These are phyloP conservation scores for Aphrocallistes beatrix DNA, from an alignment of 37 sponge, comb jelly and placozoan species.

Conservation along the genomic window DNA sequence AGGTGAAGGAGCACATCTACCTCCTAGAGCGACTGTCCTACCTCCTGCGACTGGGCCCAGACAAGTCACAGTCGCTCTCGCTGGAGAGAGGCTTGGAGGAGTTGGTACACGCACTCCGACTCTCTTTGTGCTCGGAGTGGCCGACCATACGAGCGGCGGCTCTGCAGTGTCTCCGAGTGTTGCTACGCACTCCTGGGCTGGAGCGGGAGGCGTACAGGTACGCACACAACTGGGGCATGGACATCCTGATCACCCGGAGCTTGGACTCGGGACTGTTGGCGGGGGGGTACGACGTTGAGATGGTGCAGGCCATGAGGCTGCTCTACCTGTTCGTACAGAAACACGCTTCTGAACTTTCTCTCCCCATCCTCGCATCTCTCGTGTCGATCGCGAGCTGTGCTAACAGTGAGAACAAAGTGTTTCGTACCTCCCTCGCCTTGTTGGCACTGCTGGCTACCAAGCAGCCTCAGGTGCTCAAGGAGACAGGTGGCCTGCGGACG, in stretches of 20 bases:
- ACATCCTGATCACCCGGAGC: not conserved
- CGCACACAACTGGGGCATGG: not conserved
- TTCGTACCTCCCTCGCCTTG: not conserved
- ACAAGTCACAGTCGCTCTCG: not conserved
- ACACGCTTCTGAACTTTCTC: not conserved
- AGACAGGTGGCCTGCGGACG: not conserved
- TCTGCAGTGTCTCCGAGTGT: not conserved
- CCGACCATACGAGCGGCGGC: not conserved
- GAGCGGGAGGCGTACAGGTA: not conserved
- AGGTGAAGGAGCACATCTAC: not conserved
- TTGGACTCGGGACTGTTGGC: not conserved
- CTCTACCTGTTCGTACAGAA: not conserved
- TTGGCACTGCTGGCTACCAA: not conserved
- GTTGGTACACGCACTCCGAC: not conserved
- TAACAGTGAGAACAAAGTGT: not conserved
- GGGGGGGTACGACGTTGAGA: conserved; percentile 3
- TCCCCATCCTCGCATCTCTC: not conserved
- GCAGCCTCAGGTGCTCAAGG: not conserved
- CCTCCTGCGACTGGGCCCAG: not conserved
- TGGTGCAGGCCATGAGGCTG: not conserved
- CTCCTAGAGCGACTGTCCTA: not conserved
- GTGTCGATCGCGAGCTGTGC: not conserved
- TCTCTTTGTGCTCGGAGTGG: not conserved
- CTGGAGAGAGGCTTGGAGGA: not conserved
- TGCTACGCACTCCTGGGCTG: not conserved